These are phyloP conservation scores for Heliconius melpomene DNA, from an alignment of 1,140 invertebrate species.

Conservation along the genomic window DNA sequence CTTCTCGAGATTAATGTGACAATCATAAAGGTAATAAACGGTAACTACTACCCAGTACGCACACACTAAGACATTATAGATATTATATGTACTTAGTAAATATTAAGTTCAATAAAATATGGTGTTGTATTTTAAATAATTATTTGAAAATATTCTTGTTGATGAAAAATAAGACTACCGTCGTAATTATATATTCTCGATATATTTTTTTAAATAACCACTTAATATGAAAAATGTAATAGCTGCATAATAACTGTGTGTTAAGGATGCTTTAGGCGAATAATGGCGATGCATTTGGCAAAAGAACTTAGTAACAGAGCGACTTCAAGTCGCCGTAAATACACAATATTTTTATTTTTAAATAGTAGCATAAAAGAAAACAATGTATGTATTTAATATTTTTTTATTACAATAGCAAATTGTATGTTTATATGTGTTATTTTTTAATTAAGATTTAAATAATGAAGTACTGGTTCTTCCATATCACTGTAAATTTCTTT, in stretches of 20 bases:
- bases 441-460: conserved; percentile 49
- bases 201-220: background rate
- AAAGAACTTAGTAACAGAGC: conserved; percentile 37
- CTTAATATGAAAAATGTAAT: background rate
- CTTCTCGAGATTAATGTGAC: conserved; percentile 9
- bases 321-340: conserved; percentile 17
- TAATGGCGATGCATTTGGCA: conserved; percentile 60
- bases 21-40: conserved; percentile 36
- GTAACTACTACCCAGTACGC: background rate
- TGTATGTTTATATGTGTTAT: background rate
- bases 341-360: background rate
- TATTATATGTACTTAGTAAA: background rate
- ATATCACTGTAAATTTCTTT: conserved; percentile 57
- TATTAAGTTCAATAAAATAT: background rate
- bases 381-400: background rate
- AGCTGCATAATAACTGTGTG: conserved; percentile 36
- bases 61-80: background rate
- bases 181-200: background rate
- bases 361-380: background rate
- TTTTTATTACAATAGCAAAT: background rate
- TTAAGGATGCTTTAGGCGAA: conserved; percentile 50
- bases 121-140: too few species aligned
- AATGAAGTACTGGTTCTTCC: conserved; percentile 60
- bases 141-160: too few species aligned
- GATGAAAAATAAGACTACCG: background rate